Evolutionary conservation across 2,113 vertebrate genomes (phyloP).

Genomic region (Charina bottae): DNA sequence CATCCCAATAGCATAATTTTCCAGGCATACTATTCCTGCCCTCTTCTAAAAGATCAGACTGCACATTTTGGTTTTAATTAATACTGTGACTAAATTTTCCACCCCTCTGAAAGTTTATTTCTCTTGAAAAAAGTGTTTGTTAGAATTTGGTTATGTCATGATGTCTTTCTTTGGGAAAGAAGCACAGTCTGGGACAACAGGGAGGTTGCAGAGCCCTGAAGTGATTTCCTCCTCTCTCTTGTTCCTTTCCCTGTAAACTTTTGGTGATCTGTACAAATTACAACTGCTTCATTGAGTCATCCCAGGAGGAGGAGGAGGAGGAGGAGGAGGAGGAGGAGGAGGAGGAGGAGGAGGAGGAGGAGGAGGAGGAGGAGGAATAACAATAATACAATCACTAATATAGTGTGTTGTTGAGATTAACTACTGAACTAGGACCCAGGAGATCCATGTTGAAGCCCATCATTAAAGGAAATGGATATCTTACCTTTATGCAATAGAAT

Average conservation of each 20-base stretch:
- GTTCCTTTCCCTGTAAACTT: background rate
- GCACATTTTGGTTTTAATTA: background rate
- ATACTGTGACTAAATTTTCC: background rate
- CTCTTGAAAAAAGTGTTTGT: background rate
- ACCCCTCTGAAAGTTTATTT: background rate
- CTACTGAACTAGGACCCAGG: background rate
- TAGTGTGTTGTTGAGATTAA: background rate
- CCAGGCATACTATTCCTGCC: background rate
- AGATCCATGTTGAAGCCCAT: background rate
- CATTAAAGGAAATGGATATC: background rate
- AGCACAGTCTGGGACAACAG: background rate
- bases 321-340: too few species aligned
- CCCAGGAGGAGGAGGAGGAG: too few species aligned
- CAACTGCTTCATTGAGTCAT: background rate
- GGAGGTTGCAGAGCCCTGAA: background rate
- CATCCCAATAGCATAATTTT: background rate
- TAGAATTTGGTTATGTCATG: background rate
- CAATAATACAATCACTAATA: background rate
- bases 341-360: too few species aligned
- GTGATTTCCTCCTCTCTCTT: background rate
- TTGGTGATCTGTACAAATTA: background rate
- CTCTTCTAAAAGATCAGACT: background rate
- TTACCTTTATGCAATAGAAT: background rate
- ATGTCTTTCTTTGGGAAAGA: background rate
- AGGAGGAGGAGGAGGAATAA: too few species aligned